Percentiles rank a stretch among this genome's conserved stretches.
Conservation (phyloP, 2,888 invertebrate genomes). For the Apamea crenata region DNA sequence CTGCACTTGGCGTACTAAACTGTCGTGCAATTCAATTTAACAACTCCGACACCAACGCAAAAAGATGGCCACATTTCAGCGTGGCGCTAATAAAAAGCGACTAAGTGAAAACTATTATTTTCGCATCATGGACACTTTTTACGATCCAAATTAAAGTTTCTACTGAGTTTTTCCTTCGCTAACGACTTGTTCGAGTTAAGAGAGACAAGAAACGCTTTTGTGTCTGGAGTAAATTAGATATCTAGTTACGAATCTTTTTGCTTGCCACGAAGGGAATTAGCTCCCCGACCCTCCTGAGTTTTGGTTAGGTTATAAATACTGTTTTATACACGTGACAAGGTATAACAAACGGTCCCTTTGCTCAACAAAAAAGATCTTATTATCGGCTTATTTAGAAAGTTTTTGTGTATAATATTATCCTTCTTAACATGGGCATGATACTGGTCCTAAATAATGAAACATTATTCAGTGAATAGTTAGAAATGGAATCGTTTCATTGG, state of each 20-base stretch:
- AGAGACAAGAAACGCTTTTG: conserved; percentile 73
- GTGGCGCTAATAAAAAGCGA: conserved; percentile 69
- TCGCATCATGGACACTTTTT: conserved; percentile 72
- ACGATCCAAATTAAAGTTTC: conserved; percentile 75
- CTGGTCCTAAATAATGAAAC: not conserved
- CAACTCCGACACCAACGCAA: conserved; percentile 56
- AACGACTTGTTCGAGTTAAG: conserved; percentile 75
- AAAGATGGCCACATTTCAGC: conserved; percentile 68
- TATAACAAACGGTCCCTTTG: conserved; percentile 41
- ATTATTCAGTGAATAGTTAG: conserved; percentile 2
- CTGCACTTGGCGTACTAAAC: conserved; percentile 51
- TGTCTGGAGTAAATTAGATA: conserved; percentile 73
- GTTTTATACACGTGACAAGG: conserved; percentile 50
- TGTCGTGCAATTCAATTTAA: conserved; percentile 56
- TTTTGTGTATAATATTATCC: conserved; percentile 21
- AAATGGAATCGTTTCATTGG: not conserved
- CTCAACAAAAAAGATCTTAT: conserved; percentile 44
- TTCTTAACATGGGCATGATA: not conserved
- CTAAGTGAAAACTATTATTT: conserved; percentile 75
- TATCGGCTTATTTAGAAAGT: conserved; percentile 29
- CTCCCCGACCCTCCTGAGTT: conserved; percentile 47
- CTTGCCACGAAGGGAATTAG: conserved; percentile 58
- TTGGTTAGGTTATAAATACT: conserved; percentile 55
- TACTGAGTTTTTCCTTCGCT: conserved; percentile 72
- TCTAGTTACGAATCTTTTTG: conserved; percentile 71